phyloP scores from a whole-genome alignment of 2,888 invertebrate genomes.

The Scaptomyza polygonia region DNA sequence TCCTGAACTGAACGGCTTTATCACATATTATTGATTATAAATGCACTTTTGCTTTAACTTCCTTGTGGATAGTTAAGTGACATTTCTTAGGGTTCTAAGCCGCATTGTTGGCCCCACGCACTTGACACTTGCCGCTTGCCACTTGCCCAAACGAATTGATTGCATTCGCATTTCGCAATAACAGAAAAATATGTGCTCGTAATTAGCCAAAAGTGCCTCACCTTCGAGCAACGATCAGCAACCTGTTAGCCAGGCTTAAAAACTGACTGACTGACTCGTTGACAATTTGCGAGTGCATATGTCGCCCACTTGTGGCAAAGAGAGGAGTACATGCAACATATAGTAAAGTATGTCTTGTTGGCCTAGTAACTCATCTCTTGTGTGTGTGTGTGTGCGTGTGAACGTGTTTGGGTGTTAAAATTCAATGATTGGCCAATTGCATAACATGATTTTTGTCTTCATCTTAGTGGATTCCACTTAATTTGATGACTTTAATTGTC shows the following conservation, averaged over 20 bases:
- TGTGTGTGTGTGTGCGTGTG: not conserved
- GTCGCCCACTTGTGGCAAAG: constrained; percentile 12
- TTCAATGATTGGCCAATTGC: constrained; percentile 29
- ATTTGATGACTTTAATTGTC: constrained; percentile 29
- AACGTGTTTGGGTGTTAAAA: constrained; percentile 35
- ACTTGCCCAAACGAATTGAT: constrained; percentile 15
- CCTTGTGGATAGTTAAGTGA: constrained; percentile 33
- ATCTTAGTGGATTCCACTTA: constrained; percentile 30
- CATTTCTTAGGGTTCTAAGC: constrained; percentile 32
- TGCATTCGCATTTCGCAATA: constrained; percentile 40
- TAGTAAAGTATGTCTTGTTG: constrained; percentile 13
- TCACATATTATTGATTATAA: not conserved
- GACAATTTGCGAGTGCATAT: constrained; percentile 7
- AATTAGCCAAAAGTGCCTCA: constrained; percentile 46
- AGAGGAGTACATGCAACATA: constrained; percentile 9
- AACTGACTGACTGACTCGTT: constrained; percentile 5
- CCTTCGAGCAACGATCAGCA: constrained; percentile 33
- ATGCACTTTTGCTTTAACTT: constrained; percentile 19
- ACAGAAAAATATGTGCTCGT: constrained; percentile 12
- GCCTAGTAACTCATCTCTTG: constrained; percentile 12
- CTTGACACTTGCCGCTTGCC: constrained; percentile 62
- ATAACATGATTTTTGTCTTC: constrained; percentile 32
- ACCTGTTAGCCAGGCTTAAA: constrained; percentile 22
- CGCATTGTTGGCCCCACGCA: constrained; percentile 32
- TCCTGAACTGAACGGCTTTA: not conserved